These are phyloP conservation scores for Casuarius casuarius DNA, from an alignment of 2,113 vertebrate genomes.

Conservation along the genomic window DNA sequence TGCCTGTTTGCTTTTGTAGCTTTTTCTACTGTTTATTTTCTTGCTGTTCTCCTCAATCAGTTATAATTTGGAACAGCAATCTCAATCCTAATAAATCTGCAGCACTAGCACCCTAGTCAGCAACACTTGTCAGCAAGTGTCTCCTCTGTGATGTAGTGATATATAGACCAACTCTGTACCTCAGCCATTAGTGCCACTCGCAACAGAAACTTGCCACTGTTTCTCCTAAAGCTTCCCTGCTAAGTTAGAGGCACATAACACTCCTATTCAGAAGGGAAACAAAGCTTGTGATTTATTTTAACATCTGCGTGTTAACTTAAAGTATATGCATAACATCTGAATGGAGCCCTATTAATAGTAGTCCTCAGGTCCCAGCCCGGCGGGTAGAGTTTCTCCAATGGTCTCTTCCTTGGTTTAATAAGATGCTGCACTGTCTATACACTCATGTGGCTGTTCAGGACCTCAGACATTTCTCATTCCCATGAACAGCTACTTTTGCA, in stretches of 20 bases:
- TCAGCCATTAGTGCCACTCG: background rate
- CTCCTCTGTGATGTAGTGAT: background rate
- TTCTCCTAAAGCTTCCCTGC: background rate
- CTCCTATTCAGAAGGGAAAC: background rate
- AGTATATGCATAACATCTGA: background rate
- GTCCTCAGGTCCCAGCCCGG: background rate
- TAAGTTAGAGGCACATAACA: background rate
- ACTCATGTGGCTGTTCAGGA: background rate
- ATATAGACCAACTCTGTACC: background rate
- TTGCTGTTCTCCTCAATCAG: background rate
- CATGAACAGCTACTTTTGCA: rapidly evolving
- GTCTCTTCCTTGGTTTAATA: background rate
- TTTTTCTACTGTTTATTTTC: background rate
- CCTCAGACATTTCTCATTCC: background rate
- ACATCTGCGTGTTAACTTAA: background rate
- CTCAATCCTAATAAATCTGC: background rate
- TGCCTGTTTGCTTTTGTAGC: background rate
- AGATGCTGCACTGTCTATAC: background rate
- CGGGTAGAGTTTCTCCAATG: background rate
- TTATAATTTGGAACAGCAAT: background rate
- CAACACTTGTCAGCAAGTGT: background rate
- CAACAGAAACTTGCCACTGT: background rate
- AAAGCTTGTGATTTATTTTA: background rate
- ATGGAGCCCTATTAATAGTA: background rate
- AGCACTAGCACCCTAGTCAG: background rate